Conservation (phyloP, 2,888 invertebrate species). For the Leucophenga maculata region DNA sequence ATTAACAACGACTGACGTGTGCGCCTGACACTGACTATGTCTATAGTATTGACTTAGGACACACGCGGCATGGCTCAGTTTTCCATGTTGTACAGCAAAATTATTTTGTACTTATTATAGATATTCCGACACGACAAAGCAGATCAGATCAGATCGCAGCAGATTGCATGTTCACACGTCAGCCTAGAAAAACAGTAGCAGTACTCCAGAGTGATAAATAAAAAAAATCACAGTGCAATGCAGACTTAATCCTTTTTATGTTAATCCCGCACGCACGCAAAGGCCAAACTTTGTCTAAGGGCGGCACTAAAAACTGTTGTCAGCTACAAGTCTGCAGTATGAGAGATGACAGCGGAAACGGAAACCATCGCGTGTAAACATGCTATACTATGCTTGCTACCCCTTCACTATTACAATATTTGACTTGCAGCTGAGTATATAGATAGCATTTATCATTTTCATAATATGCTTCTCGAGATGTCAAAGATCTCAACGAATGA, state of each 20-base stretch:
- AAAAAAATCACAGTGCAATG: constrained; percentile 18
- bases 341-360: constrained; percentile 38
- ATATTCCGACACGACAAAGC: not conserved
- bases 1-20: not conserved
- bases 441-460: constrained; percentile 61
- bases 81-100: constrained; percentile 22
- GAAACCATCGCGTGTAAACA: constrained; percentile 40
- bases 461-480: constrained; percentile 44
- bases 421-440: constrained; percentile 36
- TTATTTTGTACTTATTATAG: constrained; percentile 16
- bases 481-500: not conserved
- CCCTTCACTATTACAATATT: constrained; percentile 35
- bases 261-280: constrained; percentile 52
- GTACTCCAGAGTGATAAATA: constrained; percentile 13
- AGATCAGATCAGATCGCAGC: constrained; percentile 1
- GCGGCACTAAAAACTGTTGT: not conserved
- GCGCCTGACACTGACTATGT: not conserved
- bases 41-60: constrained; percentile 42
- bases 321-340: not conserved
- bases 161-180: constrained; percentile 40
- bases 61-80: constrained; percentile 28
- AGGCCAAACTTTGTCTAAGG: constrained; percentile 16
- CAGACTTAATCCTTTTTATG: constrained; percentile 53
- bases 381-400: not conserved
- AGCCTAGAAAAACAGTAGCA: constrained; percentile 17